Evolutionary conservation across 1,140 invertebrate genomes (phyloP).

Genomic region (Bombus soroeensis): DNA sequence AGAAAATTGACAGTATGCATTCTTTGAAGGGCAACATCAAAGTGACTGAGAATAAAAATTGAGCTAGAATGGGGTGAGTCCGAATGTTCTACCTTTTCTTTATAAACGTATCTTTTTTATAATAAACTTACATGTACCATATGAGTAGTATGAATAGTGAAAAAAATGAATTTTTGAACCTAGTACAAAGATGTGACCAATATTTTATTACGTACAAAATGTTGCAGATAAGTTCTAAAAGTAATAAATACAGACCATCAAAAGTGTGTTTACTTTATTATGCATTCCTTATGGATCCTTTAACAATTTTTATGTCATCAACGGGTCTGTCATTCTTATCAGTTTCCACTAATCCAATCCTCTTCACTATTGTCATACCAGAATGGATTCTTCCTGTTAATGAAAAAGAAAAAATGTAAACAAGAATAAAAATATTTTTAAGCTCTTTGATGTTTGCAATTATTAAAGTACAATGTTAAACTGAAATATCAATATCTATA

Average conservation of each 20-base stretch:
- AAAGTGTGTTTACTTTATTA: constrained; percentile 44
- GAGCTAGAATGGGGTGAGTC: not conserved
- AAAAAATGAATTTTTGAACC: not conserved
- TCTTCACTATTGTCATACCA: constrained; percentile 95
- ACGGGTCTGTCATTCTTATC: constrained; percentile 95
- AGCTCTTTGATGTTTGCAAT: not conserved
- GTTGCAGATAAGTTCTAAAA: not conserved
- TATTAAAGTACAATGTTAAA: not conserved
- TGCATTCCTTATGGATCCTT: constrained; percentile 83
- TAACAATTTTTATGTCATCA: constrained; percentile 94
- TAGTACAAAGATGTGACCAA: not conserved
- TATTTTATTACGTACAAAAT: not conserved
- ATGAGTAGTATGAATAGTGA: not conserved
- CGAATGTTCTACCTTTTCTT: not conserved
- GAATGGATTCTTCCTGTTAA: constrained; percentile 87
- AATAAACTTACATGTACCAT: not conserved
- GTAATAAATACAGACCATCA: not conserved
- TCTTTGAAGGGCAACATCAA: too few species aligned
- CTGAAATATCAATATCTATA: not conserved
- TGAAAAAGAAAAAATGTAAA: not conserved
- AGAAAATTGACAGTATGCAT: too few species aligned
- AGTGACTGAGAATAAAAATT: not conserved
- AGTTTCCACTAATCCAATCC: constrained; percentile 96
- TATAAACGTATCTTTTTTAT: not conserved
- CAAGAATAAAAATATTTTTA: too few species aligned